Conservation (phyloP, 1,140 invertebrate species). For the Odontomachus brunneus region DNA sequence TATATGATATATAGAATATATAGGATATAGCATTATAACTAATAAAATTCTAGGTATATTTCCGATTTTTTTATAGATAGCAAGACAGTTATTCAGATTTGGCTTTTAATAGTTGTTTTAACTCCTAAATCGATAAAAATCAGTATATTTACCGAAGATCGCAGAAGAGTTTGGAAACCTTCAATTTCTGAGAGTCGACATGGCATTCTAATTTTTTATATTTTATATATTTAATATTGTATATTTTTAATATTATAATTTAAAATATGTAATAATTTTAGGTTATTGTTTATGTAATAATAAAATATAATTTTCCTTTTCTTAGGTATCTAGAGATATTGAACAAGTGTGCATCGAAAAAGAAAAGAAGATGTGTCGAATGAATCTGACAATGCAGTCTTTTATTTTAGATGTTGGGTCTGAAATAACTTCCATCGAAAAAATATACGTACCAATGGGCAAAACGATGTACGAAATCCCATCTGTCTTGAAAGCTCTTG, state of each 20-base stretch:
- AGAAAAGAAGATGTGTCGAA: background rate
- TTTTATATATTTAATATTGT: no score
- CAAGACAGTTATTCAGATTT: background rate
- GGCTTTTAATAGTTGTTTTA: background rate
- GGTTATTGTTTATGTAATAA: background rate
- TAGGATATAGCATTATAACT: no score
- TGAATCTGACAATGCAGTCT: slow-evolving; percentile 12
- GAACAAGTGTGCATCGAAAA: background rate
- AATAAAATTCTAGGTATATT: no score
- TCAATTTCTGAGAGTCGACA: slow-evolving; percentile 17
- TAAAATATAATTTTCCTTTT: background rate
- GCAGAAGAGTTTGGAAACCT: slow-evolving; percentile 3
- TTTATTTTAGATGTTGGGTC: no score
- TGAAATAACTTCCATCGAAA: no score
- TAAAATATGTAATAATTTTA: background rate
- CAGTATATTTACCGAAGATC: background rate
- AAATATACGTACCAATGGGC: no score
- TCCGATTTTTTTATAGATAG: slow-evolving; percentile 6
- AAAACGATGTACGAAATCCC: no score
- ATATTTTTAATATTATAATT: background rate
- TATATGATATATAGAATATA: no score
- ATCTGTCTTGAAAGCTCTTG: no score
- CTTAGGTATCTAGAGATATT: slow-evolving; percentile 9
- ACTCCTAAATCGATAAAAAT: slow-evolving; percentile 11
- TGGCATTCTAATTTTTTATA: slow-evolving; percentile 6